Conservation (phyloP, 2,113 vertebrate genomes). For the Dinomys branickii region DNA sequence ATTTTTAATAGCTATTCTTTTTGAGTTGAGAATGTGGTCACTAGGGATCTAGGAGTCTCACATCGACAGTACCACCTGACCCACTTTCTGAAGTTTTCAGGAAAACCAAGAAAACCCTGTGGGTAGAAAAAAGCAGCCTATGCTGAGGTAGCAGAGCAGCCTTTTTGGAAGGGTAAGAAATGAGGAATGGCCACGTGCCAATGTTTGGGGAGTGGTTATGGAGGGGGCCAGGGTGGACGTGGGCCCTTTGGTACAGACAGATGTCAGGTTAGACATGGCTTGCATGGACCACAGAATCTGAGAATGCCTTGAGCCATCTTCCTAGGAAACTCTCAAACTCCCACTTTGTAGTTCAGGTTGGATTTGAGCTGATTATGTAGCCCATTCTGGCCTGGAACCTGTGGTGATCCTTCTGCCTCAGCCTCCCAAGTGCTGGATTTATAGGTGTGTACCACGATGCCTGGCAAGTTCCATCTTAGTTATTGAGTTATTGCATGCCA, state of each 20-base stretch:
- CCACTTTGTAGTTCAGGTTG: background rate
- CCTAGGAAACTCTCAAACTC: background rate
- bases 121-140: background rate
- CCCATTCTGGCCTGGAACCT: background rate
- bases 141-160: background rate
- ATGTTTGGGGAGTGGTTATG: rapidly evolving
- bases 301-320: background rate
- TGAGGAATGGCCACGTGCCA: rapidly evolving
- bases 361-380: background rate
- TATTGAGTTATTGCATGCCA: background rate
- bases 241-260: background rate
- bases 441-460: background rate
- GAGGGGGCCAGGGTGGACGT: background rate
- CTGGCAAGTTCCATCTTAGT: background rate
- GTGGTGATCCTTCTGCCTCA: background rate
- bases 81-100: background rate
- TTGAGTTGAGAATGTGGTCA: background rate
- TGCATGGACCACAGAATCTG: background rate
- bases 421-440: background rate
- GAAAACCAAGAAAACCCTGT: background rate
- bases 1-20: slow-evolving; percentile 49
- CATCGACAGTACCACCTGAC: background rate
- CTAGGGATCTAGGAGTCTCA: background rate
- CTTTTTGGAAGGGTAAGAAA: background rate
- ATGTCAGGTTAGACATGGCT: background rate